Evolutionary conservation across 2,888 invertebrate species (phyloP).

Genomic region (Temnothorax ravouxi): DNA sequence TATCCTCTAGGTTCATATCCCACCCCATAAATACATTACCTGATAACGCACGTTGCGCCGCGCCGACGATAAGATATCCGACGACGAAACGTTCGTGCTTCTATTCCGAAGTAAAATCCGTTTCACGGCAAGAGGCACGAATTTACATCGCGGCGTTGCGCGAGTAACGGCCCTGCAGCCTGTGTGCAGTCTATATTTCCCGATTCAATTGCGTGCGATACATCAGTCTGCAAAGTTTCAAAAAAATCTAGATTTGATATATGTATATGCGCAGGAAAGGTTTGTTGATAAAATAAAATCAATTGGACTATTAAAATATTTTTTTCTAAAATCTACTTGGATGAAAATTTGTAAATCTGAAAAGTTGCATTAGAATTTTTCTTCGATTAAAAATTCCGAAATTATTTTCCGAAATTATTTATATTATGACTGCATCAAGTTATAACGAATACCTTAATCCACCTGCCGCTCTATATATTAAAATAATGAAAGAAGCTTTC

Average conservation of each 20-base stretch:
- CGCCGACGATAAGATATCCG: conserved; percentile 80
- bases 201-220: conserved; percentile 11
- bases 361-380: neutral
- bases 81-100: conserved; percentile 60
- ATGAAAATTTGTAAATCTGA: neutral
- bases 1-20: conserved; percentile 79
- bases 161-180: too few relatives aligned
- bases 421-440: neutral
- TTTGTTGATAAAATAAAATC: conserved; percentile 10
- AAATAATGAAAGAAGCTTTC: neutral
- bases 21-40: conserved; percentile 82
- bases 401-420: conserved; percentile 19
- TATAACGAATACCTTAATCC: neutral
- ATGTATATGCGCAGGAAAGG: neutral
- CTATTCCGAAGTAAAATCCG: conserved; percentile 33
- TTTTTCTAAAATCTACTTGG: neutral
- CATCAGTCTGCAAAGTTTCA: neutral
- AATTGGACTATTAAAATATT: neutral
- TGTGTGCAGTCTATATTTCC: neutral
- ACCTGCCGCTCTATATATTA: neutral
- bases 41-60: conserved; percentile 79
- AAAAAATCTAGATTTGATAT: neutral
- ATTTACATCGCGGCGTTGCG: conserved; percentile 30
- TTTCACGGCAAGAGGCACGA: conserved; percentile 31
- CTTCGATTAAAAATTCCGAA: neutral